Percentiles rank a stretch among this genome's conserved stretches.
Evolutionary conservation across 1,140 invertebrate species (phyloP).

Genomic region (Bombus waltoni): DNA sequence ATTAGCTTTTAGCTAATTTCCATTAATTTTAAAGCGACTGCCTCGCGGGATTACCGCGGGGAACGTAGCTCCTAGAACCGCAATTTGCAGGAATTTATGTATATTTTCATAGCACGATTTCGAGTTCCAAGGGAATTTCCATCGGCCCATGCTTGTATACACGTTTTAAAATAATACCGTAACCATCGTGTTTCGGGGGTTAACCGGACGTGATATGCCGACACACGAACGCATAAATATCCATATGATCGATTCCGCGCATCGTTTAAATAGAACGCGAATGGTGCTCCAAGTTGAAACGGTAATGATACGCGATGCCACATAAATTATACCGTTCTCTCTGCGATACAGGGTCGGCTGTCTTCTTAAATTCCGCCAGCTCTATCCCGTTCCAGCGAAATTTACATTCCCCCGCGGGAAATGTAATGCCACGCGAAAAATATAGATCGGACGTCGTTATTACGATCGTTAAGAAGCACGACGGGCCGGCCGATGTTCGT

Average conservation of each 20-base stretch:
- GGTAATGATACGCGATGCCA: constrained; percentile 26
- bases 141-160: no score
- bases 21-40: constrained; percentile 20
- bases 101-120: neutral
- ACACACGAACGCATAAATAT: neutral
- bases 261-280: constrained; percentile 27
- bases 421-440: constrained; percentile 10
- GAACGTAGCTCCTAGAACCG: neutral
- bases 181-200: neutral
- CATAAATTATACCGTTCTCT: constrained; percentile 15
- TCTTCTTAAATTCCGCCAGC: constrained; percentile 20
- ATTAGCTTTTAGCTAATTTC: neutral
- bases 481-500: neutral
- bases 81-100: constrained; percentile 3
- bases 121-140: neutral
- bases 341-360: neutral
- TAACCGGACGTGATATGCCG: neutral
- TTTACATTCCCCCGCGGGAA: constrained; percentile 15
- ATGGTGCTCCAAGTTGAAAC: constrained; percentile 28
- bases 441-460: constrained; percentile 28
- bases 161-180: neutral
- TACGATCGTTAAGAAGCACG: constrained; percentile 18
- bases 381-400: neutral
- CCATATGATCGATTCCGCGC: constrained; percentile 1
- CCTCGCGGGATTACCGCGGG: neutral